Conservation (phyloP, 2,888 invertebrate species). For the Polyommatus iphigenia region DNA sequence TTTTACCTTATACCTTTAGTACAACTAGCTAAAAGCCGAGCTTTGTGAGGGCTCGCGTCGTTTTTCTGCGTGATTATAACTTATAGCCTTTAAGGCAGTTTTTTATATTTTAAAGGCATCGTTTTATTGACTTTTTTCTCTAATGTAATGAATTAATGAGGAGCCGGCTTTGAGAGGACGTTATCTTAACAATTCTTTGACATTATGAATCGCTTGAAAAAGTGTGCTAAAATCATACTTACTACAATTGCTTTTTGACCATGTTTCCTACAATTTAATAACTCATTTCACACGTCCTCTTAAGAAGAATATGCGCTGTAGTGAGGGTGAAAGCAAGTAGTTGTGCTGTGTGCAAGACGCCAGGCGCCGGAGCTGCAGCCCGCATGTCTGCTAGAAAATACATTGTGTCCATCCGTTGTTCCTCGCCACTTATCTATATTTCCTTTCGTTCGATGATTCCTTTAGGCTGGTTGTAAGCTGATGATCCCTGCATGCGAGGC, state of each 20-base stretch:
- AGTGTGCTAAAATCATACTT: too few relatives aligned
- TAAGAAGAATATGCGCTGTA: neutral
- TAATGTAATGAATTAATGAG: neutral
- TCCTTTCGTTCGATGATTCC: neutral
- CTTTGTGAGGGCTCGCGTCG: too few relatives aligned
- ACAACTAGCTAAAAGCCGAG: too few relatives aligned
- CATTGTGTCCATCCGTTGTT: neutral
- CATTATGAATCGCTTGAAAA: too few relatives aligned
- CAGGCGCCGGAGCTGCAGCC: neutral
- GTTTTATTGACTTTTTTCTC: neutral
- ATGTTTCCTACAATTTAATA: neutral
- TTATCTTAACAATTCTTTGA: too few relatives aligned
- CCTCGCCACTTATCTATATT: neutral
- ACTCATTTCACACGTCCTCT: neutral
- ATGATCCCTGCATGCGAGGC: neutral
- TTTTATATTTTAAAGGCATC: too few relatives aligned
- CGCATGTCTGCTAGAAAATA: neutral
- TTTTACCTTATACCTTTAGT: too few relatives aligned
- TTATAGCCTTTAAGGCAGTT: too few relatives aligned
- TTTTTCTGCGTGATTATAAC: too few relatives aligned
- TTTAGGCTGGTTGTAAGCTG: neutral
- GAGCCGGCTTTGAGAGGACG: too few relatives aligned
- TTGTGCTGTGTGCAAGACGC: neutral
- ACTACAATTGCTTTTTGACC: neutral
- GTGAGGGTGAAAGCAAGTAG: neutral